phyloP scores from a whole-genome alignment of 1,140 invertebrate species.

The Cydia splendana region DNA sequence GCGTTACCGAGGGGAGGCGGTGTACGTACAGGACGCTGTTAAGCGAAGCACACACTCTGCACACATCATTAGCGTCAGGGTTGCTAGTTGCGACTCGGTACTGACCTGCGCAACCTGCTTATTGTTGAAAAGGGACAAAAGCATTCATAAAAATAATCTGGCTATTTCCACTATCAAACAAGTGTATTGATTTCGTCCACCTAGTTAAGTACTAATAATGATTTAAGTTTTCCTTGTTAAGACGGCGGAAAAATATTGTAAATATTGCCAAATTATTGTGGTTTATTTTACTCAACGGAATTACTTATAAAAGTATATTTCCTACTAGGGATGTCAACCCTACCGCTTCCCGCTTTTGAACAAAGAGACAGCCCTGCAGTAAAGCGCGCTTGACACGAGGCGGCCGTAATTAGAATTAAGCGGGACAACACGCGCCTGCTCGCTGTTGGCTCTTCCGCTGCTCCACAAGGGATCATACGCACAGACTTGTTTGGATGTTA shows the following conservation, averaged over 20 bases:
- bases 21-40: conserved; percentile 17
- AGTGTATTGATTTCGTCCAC: background rate
- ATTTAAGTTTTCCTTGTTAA: background rate
- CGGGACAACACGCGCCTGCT: conserved; percentile 26
- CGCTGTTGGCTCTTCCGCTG: background rate
- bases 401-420: conserved; percentile 30
- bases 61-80: conserved; percentile 29
- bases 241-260: background rate
- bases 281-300: background rate
- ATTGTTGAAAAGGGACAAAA: background rate
- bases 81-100: background rate
- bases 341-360: background rate
- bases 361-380: conserved; percentile 21
- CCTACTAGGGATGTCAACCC: background rate
- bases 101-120: conserved; percentile 16
- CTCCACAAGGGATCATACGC: background rate
- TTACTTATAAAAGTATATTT: background rate
- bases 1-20: conserved; percentile 14
- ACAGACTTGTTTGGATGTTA: background rate
- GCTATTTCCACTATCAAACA: background rate
- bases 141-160: too few relatives aligned
- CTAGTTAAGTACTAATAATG: background rate
- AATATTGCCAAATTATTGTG: background rate
- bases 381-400: background rate
- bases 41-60: conserved; percentile 21